Percentiles rank a stretch among this genome's conserved stretches.
Evolutionary conservation across 2,888 invertebrate genomes (phyloP).

Genomic region (Apoda limacodes): DNA sequence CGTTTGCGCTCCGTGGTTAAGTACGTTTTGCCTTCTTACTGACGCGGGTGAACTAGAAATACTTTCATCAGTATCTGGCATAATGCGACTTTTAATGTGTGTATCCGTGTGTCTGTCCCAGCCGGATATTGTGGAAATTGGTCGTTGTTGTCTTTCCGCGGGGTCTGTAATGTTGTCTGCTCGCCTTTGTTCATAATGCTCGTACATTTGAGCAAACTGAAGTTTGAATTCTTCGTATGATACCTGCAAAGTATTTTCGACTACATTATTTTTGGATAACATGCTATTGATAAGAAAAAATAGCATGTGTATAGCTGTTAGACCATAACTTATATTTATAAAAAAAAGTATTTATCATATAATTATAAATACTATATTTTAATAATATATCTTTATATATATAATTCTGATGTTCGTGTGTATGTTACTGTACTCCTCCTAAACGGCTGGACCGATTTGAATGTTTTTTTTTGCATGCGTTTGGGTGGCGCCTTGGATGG

Average conservation of each 20-base stretch:
- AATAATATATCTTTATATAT: too few species aligned
- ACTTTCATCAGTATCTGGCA: constrained; percentile 30
- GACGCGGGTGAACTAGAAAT: constrained; percentile 30
- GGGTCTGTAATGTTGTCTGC: constrained; percentile 97
- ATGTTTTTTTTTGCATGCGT: too few species aligned
- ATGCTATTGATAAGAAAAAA: too few species aligned
- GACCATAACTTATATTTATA: neutral
- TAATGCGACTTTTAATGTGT: constrained; percentile 19
- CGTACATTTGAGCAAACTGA: constrained; percentile 98
- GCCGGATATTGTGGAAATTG: constrained; percentile 96
- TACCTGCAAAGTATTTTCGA: constrained; percentile 68
- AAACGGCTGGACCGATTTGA: too few species aligned
- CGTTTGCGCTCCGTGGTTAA: constrained; percentile 59
- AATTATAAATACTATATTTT: too few species aligned
- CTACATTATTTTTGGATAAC: too few species aligned
- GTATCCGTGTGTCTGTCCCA: constrained; percentile 78
- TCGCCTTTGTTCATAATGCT: constrained; percentile 93
- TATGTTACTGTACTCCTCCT: too few species aligned
- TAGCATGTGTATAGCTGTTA: neutral
- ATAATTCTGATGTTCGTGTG: too few species aligned
- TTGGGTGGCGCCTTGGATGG: too few species aligned
- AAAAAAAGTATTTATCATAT: neutral
- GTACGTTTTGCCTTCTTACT: constrained; percentile 33
- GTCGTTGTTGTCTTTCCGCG: constrained; percentile 89
- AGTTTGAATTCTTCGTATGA: constrained; percentile 98